phyloP scores from a whole-genome alignment of 1,140 invertebrate genomes.

The Pseudomyrmex gracilis region DNA sequence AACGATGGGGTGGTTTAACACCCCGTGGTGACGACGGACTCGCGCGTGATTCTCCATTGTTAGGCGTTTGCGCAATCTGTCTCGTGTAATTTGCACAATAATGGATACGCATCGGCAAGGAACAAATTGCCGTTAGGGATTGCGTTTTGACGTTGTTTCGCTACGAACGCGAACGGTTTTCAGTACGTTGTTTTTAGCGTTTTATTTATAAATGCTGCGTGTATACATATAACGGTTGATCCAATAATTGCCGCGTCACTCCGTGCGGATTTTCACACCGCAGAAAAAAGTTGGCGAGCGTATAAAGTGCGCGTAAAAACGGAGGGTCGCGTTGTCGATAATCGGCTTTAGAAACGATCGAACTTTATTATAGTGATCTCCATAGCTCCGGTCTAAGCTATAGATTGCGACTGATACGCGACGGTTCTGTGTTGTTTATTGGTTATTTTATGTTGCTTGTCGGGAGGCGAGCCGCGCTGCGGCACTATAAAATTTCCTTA shows the following conservation, averaged over 20 bases:
- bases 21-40: slow-evolving; percentile 74
- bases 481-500: no score
- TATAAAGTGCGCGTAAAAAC: no score
- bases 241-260: neutral
- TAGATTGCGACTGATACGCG: no score
- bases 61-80: slow-evolving; percentile 76
- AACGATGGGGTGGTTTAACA: slow-evolving; percentile 83
- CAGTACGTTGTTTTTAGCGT: neutral
- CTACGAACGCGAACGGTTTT: neutral
- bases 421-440: no score
- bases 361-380: no score
- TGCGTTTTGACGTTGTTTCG: slow-evolving; percentile 46
- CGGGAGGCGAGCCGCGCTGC: no score
- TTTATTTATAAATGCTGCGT: neutral
- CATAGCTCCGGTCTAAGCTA: no score
- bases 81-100: slow-evolving; percentile 84
- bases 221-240: slow-evolving; percentile 6
- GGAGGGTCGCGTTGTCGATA: no score
- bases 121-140: slow-evolving; percentile 83
- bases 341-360: no score
- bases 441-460: no score
- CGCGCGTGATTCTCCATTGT: slow-evolving; percentile 75
- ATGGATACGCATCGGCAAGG: slow-evolving; percentile 79
- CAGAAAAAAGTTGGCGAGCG: neutral
- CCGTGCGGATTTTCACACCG: slow-evolving; percentile 4